phyloP scores from a whole-genome alignment of 2,797 vertebrate genomes.

The Trachurus trachurus region DNA sequence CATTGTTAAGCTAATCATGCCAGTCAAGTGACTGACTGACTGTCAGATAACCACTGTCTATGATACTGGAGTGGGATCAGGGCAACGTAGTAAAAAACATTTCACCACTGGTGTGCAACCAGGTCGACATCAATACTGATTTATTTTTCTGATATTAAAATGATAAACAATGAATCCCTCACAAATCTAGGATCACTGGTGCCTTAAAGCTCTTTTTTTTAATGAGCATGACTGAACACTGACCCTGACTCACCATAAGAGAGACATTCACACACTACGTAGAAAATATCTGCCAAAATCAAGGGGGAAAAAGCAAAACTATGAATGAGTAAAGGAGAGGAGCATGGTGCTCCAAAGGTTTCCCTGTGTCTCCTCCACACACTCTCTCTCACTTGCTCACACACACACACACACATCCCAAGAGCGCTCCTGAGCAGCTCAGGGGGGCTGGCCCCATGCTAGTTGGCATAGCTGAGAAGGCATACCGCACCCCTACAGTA shows the following conservation, averaged over 20 bases:
- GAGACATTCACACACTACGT: background rate
- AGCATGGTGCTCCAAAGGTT: background rate
- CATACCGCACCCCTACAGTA: conserved; percentile 75
- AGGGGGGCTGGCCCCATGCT: conserved; percentile 77
- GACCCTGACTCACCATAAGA: background rate
- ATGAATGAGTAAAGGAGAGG: conserved; percentile 1
- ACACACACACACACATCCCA: conserved; percentile 8
- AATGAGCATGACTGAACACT: background rate
- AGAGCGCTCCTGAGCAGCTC: conserved; percentile 64
- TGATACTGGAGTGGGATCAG: background rate
- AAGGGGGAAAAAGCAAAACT: background rate
- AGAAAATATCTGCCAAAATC: background rate
- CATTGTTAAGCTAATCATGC: too few species aligned
- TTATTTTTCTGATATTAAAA: background rate
- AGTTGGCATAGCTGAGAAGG: conserved; percentile 81
- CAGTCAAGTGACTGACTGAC: background rate
- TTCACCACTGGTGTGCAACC: background rate
- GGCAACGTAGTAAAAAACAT: background rate
- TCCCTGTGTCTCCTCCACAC: background rate
- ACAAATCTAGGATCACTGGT: background rate
- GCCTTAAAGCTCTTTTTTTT: background rate
- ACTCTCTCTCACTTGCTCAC: background rate
- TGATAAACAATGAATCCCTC: background rate
- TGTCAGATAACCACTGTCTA: background rate
- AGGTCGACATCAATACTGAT: background rate